Conservation (phyloP, 2,113 vertebrate species). For the Alexandromys fortis region DNA sequence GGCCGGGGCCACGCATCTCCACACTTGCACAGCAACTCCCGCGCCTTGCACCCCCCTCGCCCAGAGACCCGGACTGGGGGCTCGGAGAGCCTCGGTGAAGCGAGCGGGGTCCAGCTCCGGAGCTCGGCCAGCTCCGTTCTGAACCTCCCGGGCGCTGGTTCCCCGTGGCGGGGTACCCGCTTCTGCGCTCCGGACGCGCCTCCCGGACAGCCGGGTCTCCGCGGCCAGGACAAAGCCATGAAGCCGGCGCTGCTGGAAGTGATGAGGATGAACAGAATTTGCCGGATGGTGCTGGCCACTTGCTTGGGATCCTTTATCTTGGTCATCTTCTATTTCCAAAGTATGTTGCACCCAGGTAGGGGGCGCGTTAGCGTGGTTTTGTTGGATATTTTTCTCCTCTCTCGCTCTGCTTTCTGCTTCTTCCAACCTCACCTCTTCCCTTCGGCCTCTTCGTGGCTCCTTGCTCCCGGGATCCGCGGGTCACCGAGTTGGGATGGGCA, state of each 20-base stretch:
- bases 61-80: constrained; percentile 54
- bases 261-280: constrained; percentile 97
- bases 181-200: constrained; percentile 71
- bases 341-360: constrained; percentile 99
- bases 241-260: constrained; percentile 94
- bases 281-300: constrained; percentile 97
- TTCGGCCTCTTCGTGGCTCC: constrained; percentile 44
- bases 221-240: constrained; percentile 88
- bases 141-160: constrained; percentile 52
- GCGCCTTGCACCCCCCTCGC: constrained; percentile 15
- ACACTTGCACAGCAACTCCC: constrained; percentile 68
- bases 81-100: background rate
- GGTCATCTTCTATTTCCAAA: constrained; percentile 99
- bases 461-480: background rate
- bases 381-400: constrained; percentile 71
- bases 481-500: background rate
- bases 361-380: constrained; percentile 82
- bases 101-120: too few species aligned
- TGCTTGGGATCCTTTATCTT: constrained; percentile 97
- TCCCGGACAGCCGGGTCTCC: constrained; percentile 44
- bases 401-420: constrained; percentile 55
- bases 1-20: constrained; percentile 35
- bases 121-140: background rate
- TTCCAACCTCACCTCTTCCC: constrained; percentile 59
- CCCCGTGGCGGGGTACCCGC: constrained; percentile 2